These are phyloP conservation scores for Stichodactyla mertensii DNA, from an alignment of 64 coral and sea anemone genomes.

Conservation along the genomic window DNA sequence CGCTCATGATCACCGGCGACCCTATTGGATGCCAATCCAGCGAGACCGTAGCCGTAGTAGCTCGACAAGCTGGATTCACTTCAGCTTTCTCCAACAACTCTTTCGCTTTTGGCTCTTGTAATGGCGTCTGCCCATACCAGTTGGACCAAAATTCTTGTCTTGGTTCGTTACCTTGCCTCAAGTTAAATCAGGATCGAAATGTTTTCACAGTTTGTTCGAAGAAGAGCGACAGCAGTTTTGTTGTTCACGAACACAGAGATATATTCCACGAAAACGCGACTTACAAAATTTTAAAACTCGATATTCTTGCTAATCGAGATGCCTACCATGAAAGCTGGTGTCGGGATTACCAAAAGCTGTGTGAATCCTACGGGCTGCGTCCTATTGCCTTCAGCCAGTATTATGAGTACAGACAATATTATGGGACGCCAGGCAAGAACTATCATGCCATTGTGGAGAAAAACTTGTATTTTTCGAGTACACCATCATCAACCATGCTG, in stretches of 20 bases:
- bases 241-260: slow-evolving; percentile 15
- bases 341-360: slow-evolving; percentile 27
- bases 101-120: slow-evolving; percentile 12
- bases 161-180: slow-evolving; percentile 2
- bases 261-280: slow-evolving; percentile 14
- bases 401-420: background rate
- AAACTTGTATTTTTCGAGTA: background rate
- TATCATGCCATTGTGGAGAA: slow-evolving; percentile 6
- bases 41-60: background rate
- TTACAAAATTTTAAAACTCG: background rate
- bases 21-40: slow-evolving; percentile 29
- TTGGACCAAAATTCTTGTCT: background rate
- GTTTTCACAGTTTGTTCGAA: slow-evolving; percentile 15
- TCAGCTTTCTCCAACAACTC: background rate
- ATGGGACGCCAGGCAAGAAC: background rate
- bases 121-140: background rate
- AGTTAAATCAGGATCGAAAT: background rate
- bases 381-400: background rate
- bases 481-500: background rate
- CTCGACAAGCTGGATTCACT: slow-evolving; percentile 15
- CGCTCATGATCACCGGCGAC: slow-evolving; percentile 2
- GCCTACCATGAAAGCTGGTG: slow-evolving; percentile 21
- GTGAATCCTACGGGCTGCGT: slow-evolving; percentile 34
- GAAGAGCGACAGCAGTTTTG: slow-evolving; percentile 21
- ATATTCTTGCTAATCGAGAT: background rate